Base-by-base conservation (phyloP, 2,113 vertebrate genomes). In the Hypanus sabinus region DNA sequence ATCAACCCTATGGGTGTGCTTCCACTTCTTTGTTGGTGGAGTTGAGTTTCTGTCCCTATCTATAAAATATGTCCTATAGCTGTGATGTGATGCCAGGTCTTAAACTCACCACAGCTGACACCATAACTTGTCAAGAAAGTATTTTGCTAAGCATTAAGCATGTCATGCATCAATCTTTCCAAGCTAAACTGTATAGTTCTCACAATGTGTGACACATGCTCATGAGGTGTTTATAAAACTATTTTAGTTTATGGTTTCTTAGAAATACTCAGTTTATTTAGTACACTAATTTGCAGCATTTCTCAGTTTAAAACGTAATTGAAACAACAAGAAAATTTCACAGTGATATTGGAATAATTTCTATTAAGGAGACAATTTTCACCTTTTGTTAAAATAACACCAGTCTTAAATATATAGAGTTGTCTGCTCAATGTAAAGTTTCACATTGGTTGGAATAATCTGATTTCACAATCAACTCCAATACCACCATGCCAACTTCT, bases 21-120 rank as follows among this genome's bases (percentile, higher is more conserved):
- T 65, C 14, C 11, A 65, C 4, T 62, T 90, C 20, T 90, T 88
- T 90, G 60, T n/a, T 90, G 85, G 65, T 65, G 85, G 60, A 90
- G n/a, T 16, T 65, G 12, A 62, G 30, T 90, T 90, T 30, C 57
- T 90, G 57, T 65, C 65, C 60, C 85, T 90, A 65, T 90, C 85
- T 65, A 65, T 33, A 33, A 90, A 90, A 90, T 90, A 60, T 57
- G 22, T 30, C 81, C 81, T 46, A 24, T 85, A 55, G 46, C 85
- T 90, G 30, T 90, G 85, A 90, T 90, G 30, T 90, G 85, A 33
- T 90, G 85, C 85, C 85, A 90, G n/a, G 65, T 62, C 85, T 90
- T 30, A 90, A 90, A 90, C 57, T 30, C 36, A 33, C 5, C 16
- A 33, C 85, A 90, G 85, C 85, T 90, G 85, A 90, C 85, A 90